These are phyloP conservation scores for Merluccius polli DNA, from an alignment of 2,797 vertebrate genomes.

Conservation along the genomic window DNA sequence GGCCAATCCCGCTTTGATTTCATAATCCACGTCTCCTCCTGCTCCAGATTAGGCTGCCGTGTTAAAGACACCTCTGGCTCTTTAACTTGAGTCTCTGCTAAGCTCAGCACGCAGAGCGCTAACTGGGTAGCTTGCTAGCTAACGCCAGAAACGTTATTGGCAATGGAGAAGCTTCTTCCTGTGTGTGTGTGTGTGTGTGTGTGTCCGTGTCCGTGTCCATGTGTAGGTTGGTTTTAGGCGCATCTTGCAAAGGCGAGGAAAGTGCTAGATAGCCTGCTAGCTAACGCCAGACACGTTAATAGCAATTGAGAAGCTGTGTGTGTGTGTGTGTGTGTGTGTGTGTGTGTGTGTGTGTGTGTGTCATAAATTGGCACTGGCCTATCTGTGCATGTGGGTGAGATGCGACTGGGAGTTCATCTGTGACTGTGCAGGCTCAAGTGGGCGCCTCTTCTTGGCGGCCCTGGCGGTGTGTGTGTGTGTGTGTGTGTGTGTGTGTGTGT, in stretches of 20 bases:
- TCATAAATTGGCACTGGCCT: conserved; percentile 25
- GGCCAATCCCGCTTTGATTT: conserved; percentile 73
- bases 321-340: too few relatives aligned
- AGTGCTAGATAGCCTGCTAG: too few relatives aligned
- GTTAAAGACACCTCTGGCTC: conserved; percentile 73
- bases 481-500: not conserved
- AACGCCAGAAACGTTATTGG: conserved; percentile 52
- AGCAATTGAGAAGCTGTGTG: too few relatives aligned
- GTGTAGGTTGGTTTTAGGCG: not conserved
- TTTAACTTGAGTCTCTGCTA: conserved; percentile 32
- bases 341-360: conserved; percentile 21
- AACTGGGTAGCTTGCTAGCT: conserved; percentile 50
- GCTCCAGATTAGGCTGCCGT: conserved; percentile 67
- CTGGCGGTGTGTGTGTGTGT: conserved; percentile 4
- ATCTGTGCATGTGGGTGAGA: conserved; percentile 33
- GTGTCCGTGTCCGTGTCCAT: conserved; percentile 28
- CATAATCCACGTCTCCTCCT: conserved; percentile 71
- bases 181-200: conserved; percentile 58
- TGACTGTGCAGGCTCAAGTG: conserved; percentile 39
- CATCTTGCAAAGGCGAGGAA: not conserved
- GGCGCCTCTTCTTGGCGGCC: conserved; percentile 31
- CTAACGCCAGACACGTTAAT: too few relatives aligned
- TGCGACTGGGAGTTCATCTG: conserved; percentile 33
- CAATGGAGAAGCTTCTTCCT: conserved; percentile 27
- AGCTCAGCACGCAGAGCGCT: too few relatives aligned